These are phyloP conservation scores for western clawed frog (Xenopus tropicalis) DNA, from an alignment of 2,113 vertebrate species.

Conservation along the genomic window UCB_Xtro_10.0 CM004445.2:31024501-31025000, in stretches of 20 bases:
- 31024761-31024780: too few relatives aligned
- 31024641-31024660: conserved; percentile 48
- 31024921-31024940: too few relatives aligned
- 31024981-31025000: too few relatives aligned
- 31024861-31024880: too few relatives aligned
- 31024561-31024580: conserved; percentile 68
- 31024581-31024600: conserved; percentile 71
- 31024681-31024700: conserved; percentile 42
- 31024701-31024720: conserved; percentile 47
- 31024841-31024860: too few relatives aligned
- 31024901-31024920: too few relatives aligned
- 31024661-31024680: conserved; percentile 61
- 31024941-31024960: too few relatives aligned
- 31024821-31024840: too few relatives aligned
- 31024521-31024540: conserved; percentile 12
- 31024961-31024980: too few relatives aligned
- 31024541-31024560: conserved; percentile 7
- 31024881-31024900: too few relatives aligned
- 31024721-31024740: conserved; percentile 72
- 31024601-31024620: conserved; percentile 70
- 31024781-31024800: too few relatives aligned
- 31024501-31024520: conserved; percentile 14
- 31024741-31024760: conserved; percentile 41
- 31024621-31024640: conserved; percentile 65
- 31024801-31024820: too few relatives aligned